Conservation (phyloP, 2,797 vertebrate species). For the Ataeniobius toweri region DNA sequence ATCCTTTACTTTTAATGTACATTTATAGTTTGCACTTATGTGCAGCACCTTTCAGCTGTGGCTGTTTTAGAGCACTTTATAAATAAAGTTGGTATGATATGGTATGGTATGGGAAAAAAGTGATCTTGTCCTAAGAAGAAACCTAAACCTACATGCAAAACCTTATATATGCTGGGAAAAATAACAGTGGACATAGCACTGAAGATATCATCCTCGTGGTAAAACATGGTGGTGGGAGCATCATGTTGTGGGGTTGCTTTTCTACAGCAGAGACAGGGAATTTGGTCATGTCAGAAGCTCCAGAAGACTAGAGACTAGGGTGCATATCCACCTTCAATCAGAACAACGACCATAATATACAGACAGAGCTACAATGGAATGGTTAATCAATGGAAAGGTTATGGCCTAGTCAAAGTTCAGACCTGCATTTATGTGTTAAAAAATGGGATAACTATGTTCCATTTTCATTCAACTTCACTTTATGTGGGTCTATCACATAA, state of each 20-base stretch:
- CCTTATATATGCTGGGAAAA: neutral
- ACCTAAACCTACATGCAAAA: neutral
- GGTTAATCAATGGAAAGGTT: neutral
- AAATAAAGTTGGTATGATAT: no score
- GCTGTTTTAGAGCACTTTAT: no score
- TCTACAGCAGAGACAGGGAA: neutral
- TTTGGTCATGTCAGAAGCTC: neutral
- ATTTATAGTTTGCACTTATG: no score
- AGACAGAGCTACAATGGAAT: no score
- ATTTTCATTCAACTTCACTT: neutral
- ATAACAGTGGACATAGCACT: no score
- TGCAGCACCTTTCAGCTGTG: no score
- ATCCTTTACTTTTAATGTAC: no score
- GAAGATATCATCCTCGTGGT: neutral
- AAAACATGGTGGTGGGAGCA: neutral
- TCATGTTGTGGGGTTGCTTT: neutral
- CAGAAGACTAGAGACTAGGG: neutral
- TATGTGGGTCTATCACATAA: neutral
- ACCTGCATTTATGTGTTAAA: neutral
- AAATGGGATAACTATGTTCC: no score
- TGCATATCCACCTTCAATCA: neutral
- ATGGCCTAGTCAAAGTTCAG: neutral
- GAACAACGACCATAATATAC: neutral
- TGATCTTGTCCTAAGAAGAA: neutral
- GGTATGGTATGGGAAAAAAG: no score